Evolutionary conservation across 2,888 invertebrate genomes (phyloP), one percentile per base, ranked within the genome.

Genomic region (Leucophenga maculata): DNA sequence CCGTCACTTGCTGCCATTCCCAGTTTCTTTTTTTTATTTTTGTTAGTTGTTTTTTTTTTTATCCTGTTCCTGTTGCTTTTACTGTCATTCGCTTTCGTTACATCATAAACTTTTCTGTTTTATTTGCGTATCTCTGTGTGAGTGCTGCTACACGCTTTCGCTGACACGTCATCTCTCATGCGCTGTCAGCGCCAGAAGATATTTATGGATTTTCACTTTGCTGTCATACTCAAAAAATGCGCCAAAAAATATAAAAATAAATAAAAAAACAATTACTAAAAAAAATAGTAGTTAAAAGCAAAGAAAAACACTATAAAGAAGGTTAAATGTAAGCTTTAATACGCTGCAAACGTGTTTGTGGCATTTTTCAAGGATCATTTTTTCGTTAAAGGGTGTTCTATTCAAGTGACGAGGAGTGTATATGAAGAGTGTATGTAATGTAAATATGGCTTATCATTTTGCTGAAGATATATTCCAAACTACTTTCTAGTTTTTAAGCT

Each of bases 171-270:
- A 76, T 78, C 78, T 75, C 62, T 73, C 77, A 73, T 70, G 59
- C 39, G 62, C 73, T 79, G 80, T 75, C 78, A 76, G 44, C 67
- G 67, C 4, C 73, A 76, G 64, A 39, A 39, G 39, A 69, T 73
- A 77, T 77, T 76, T 78, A 80, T 80, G 77, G 78, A 74, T 75
- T 73, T 74, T 67, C 46, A 67, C 68, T 68, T 66, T 44, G 46
- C 50, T 22, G 14, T 26, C 71, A 1, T 68, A 62, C 52, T 67
- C 22, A 67, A 3, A 18, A 55, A 6, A 57, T 57, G n/a, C n/a
- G n/a, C 39, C 54, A 16, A 64, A 9, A 44, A 20, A 31, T 55
- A 18, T 11, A 31, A 26, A 14, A 55, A 16, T 4, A 31, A 57
- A 31, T 26, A 14, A 31, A 44, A n/a, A 18, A 60, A n/a, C n/a